phyloP scores from a whole-genome alignment of 2,113 vertebrate genomes.

The Apus apus region DNA sequence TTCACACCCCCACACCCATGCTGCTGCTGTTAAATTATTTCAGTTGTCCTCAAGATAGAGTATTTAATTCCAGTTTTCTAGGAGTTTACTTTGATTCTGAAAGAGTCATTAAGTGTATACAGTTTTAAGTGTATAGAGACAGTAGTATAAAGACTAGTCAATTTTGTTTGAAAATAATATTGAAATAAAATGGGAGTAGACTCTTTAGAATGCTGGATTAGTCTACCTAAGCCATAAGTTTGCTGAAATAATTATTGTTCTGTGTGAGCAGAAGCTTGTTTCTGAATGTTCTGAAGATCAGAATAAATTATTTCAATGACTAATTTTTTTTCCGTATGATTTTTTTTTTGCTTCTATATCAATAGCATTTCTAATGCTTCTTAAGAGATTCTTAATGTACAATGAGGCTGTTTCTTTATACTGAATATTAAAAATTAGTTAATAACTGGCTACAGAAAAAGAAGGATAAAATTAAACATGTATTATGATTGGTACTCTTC shows the following conservation, averaged over 20 bases:
- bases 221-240: not conserved
- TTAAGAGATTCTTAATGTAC: not conserved
- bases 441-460: not conserved
- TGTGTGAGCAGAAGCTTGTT: not conserved
- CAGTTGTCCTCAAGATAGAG: not conserved
- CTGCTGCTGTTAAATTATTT: not conserved
- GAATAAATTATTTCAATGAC: no score
- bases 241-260: not conserved
- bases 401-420: not conserved
- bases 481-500: not conserved
- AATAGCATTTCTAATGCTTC: not conserved
- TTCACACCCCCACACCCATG: accelerated
- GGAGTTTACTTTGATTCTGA: not conserved
- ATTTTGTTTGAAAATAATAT: not conserved
- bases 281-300: not conserved
- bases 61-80: not conserved
- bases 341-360: not conserved
- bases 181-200: not conserved
- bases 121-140: not conserved
- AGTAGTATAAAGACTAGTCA: not conserved
- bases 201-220: not conserved
- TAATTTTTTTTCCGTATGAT: no score
- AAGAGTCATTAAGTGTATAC: not conserved
- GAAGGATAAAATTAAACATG: not conserved
- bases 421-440: not conserved